Evolutionary conservation across 2,888 invertebrate genomes (phyloP), one percentile per base, ranked within the genome.

Genomic region (Pollenia angustigena): DNA sequence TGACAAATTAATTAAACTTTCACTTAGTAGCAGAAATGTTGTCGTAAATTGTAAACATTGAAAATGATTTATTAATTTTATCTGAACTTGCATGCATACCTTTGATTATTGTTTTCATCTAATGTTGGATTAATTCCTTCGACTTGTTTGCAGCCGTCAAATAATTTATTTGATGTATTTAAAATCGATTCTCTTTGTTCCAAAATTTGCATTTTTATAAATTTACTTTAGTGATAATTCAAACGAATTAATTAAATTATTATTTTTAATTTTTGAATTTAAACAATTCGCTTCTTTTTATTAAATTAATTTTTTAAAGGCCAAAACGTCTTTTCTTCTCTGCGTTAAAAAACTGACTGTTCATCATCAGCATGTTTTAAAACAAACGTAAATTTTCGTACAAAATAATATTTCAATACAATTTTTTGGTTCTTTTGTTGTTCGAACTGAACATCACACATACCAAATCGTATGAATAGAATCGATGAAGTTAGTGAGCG

Each of bases 311-410:
- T 75, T 44, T 74, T 78, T 40, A 11, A 18, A 18, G 56, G 1
- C 66, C 50, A 58, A 68, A n/a, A 81, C 78, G 87, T 84, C 87
- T 84, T 68, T 56, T 16, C 81, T 74, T 54, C 44, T 78, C 81
- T 84, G 81, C 87, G 54, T 74, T 78, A 78, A 81, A 81, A 74
- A 78, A 78, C 76, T 76, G 81, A 87, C 87, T 84, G 87, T 62
- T 80, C 81, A 14, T 78, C 68, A 64, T 64, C 64, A 78, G 52
- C 74, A 42, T 66, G 60, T 60, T 84, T 80, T 46, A 66, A 78
- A 81, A 87, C 68, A 83, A 81, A 87, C 66, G 81, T 87, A 81
- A 87, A 84, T 66, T 81, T 87, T 87, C 23, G 56, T 66, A 58
- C 48, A 68, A 71, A 85, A 74, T 32, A 80, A 76, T 76, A 60